phyloP scores from a whole-genome alignment of 2,888 invertebrate genomes.

The Lasioglossum vierecki region DNA sequence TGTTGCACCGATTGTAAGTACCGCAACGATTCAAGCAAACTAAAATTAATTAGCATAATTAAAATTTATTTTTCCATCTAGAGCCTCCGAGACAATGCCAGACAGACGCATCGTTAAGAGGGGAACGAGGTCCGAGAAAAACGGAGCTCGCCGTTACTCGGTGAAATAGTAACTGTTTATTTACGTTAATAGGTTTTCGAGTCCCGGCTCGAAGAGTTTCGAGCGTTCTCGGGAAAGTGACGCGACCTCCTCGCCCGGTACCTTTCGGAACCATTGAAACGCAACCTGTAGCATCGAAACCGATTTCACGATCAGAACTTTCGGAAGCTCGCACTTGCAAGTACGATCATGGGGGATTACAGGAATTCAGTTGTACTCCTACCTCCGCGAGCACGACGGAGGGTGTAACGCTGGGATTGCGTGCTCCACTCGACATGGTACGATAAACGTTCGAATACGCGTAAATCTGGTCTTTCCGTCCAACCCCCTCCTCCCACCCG shows the following conservation, averaged over 20 bases:
- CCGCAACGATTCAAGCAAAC: neutral
- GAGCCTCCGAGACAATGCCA: neutral
- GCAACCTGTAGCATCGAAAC: conserved; percentile 67
- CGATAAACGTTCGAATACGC: conserved; percentile 77
- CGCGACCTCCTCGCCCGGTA: conserved; percentile 37
- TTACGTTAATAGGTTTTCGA: conserved; percentile 21
- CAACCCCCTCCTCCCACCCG: conserved; percentile 11
- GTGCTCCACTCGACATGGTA: conserved; percentile 66
- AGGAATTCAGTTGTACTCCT: conserved; percentile 68
- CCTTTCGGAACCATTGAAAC: conserved; percentile 35
- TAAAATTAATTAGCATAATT: neutral
- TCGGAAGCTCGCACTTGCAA: conserved; percentile 67
- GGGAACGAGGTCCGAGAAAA: neutral
- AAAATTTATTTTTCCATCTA: too few species aligned
- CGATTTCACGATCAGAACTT: conserved; percentile 66
- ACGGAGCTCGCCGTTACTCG: neutral
- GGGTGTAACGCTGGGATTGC: conserved; percentile 72
- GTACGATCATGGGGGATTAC: conserved; percentile 65
- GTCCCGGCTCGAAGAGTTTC: conserved; percentile 27
- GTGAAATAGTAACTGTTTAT: conserved; percentile 7
- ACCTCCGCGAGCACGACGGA: conserved; percentile 62
- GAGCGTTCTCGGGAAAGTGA: conserved; percentile 26
- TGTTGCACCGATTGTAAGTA: neutral
- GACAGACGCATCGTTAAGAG: neutral
- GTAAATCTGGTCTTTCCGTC: conserved; percentile 71